These are phyloP conservation scores for Cepphus grylle DNA, from an alignment of 2,113 vertebrate genomes.

Conservation along the genomic window DNA sequence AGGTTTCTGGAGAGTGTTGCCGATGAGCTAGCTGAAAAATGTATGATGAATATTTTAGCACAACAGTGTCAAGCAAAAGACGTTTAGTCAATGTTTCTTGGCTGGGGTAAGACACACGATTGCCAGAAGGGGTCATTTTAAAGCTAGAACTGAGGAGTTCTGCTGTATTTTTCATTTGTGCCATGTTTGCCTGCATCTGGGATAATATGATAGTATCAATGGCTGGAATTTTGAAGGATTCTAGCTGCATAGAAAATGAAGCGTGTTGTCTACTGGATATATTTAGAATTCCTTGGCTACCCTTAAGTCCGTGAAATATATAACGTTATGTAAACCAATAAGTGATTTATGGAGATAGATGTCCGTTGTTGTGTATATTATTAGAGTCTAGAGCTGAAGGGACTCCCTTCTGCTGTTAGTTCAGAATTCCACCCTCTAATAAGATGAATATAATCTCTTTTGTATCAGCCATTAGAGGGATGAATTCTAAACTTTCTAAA, in stretches of 20 bases:
- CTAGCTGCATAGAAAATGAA: not conserved
- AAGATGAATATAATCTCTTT: not conserved
- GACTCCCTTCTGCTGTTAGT: not conserved
- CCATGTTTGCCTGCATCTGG: not conserved
- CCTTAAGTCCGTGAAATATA: not conserved
- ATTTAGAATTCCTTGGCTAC: not conserved
- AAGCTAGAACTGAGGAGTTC: not conserved
- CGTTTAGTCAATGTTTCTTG: not conserved
- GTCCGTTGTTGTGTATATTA: not conserved
- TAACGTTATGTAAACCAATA: not conserved
- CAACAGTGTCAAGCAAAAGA: not conserved
- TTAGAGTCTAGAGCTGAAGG: not conserved
- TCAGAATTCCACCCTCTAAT: not conserved
- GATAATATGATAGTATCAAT: not conserved
- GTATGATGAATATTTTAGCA: not conserved
- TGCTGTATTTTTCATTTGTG: not conserved
- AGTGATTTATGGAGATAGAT: not conserved
- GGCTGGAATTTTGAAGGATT: not conserved
- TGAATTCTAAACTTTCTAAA: not conserved
- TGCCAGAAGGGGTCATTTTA: not conserved
- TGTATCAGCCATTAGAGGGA: not conserved
- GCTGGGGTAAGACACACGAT: not conserved
- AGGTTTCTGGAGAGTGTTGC: not conserved
- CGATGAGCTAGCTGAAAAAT: not conserved
- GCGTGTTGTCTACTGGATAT: not conserved